phyloP scores from a whole-genome alignment of 2,888 invertebrate species.

The Dynastes grantii region DNA sequence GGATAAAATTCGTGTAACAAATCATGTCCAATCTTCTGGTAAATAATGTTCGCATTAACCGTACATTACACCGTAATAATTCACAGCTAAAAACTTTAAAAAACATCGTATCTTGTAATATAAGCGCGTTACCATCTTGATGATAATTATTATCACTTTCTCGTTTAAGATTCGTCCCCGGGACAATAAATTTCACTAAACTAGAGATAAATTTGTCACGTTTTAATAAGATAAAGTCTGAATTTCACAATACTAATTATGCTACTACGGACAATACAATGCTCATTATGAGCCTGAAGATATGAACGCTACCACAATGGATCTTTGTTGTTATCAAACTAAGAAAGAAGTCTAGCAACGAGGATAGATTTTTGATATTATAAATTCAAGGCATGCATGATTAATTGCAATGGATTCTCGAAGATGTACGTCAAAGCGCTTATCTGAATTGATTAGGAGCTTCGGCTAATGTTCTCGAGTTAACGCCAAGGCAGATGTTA shows the following conservation, averaged over 20 bases:
- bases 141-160: conserved; percentile 37
- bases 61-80: conserved; percentile 12
- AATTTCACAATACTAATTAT: conserved; percentile 37
- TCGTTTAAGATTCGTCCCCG: conserved; percentile 12
- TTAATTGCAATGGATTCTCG: conserved; percentile 4
- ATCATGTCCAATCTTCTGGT: conserved; percentile 1
- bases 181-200: conserved; percentile 42
- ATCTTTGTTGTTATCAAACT: background rate
- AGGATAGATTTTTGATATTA: background rate
- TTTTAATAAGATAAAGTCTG: conserved; percentile 38
- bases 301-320: background rate
- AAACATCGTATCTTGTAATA: background rate
- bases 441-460: background rate
- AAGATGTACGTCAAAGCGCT: background rate
- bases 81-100: background rate
- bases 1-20: background rate
- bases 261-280: conserved; percentile 3
- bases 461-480: background rate
- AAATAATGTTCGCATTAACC: conserved; percentile 19
- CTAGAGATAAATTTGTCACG: conserved; percentile 41
- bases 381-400: conserved; percentile 6
- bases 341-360: background rate
- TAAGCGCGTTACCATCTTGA: conserved; percentile 3
- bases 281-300: background rate
- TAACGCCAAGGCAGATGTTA: conserved; percentile 8